Conservation (phyloP, 2,113 vertebrate genomes). For the Scortum barcoo region DNA sequence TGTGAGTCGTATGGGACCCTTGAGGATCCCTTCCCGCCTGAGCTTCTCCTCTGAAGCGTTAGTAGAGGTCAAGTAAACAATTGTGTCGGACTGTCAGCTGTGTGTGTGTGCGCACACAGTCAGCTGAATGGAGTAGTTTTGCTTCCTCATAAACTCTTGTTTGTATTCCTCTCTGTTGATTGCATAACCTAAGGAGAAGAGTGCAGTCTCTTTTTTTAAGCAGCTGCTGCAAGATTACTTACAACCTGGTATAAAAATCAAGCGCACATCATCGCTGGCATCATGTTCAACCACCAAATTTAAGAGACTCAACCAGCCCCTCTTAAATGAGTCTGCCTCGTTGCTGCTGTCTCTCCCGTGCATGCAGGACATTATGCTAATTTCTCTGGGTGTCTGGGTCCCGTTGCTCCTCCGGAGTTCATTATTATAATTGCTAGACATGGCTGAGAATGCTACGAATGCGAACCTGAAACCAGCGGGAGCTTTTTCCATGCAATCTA, state of each 20-base stretch:
- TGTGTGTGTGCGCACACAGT: constrained; percentile 29
- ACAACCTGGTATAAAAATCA: constrained; percentile 66
- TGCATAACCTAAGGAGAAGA: constrained; percentile 40
- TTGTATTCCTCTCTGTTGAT: constrained; percentile 50
- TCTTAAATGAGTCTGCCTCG: constrained; percentile 33
- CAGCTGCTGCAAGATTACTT: constrained; percentile 50
- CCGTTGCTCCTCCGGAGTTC: constrained; percentile 73
- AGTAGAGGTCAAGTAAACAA: constrained; percentile 76
- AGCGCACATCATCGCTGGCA: constrained; percentile 54
- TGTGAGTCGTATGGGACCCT: constrained; percentile 66
- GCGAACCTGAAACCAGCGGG: constrained; percentile 78
- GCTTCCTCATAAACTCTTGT: constrained; percentile 51
- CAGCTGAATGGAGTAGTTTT: constrained; percentile 51
- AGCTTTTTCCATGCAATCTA: constrained; percentile 75
- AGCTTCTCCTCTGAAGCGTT: constrained; percentile 66
- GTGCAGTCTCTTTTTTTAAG: constrained; percentile 12
- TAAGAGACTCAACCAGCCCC: constrained; percentile 32
- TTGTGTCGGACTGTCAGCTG: constrained; percentile 64
- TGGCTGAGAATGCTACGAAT: constrained; percentile 81
- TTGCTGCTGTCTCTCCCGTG: constrained; percentile 63
- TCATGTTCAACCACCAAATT: constrained; percentile 50
- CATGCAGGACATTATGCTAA: constrained; percentile 79
- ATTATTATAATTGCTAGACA: constrained; percentile 83
- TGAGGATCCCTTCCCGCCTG: constrained; percentile 76
- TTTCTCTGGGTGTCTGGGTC: constrained; percentile 78